Evolutionary conservation across 2,797 vertebrate species (phyloP).

Genomic region (Xenentodon cancila): DNA sequence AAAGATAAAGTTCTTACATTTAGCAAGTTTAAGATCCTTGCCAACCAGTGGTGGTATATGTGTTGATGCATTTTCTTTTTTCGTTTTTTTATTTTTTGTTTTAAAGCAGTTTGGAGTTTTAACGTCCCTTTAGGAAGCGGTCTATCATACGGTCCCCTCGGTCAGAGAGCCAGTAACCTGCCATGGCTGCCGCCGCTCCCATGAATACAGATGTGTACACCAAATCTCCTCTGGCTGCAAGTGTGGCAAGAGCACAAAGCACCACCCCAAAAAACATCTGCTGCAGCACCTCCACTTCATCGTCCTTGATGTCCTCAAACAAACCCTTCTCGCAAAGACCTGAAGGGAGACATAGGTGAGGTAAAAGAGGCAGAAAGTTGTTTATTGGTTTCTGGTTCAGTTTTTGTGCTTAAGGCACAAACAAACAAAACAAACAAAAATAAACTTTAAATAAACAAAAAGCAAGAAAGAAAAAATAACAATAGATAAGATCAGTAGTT

Average conservation of each 20-base stretch:
- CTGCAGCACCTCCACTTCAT: conserved; percentile 94
- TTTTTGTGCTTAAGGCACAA: neutral
- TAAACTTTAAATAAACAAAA: no score
- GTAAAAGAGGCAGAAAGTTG: neutral
- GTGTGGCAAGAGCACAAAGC: conserved; percentile 91
- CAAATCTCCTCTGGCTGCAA: conserved; percentile 95
- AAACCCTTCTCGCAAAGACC: conserved; percentile 85
- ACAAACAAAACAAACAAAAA: no score
- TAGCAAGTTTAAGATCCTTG: neutral
- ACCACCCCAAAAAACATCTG: conserved; percentile 97
- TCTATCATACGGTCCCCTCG: conserved; percentile 87
- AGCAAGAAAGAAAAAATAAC: no score
- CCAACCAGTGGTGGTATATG: neutral
- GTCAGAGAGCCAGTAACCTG: conserved; percentile 94
- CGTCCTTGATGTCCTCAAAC: conserved; percentile 93
- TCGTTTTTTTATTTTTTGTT: conserved; percentile 1
- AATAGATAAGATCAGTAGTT: no score
- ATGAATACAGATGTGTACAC: conserved; percentile 97
- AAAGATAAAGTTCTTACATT: neutral
- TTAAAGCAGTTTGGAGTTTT: conserved; percentile 21
- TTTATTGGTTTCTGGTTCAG: neutral
- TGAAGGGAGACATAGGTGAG: conserved; percentile 47
- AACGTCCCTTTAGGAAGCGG: conserved; percentile 87
- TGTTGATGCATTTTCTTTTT: neutral
- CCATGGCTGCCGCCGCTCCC: conserved; percentile 91